These are phyloP conservation scores for Eupsilia transversa DNA, from an alignment of 2,888 invertebrate species.

Conservation along the genomic window DNA sequence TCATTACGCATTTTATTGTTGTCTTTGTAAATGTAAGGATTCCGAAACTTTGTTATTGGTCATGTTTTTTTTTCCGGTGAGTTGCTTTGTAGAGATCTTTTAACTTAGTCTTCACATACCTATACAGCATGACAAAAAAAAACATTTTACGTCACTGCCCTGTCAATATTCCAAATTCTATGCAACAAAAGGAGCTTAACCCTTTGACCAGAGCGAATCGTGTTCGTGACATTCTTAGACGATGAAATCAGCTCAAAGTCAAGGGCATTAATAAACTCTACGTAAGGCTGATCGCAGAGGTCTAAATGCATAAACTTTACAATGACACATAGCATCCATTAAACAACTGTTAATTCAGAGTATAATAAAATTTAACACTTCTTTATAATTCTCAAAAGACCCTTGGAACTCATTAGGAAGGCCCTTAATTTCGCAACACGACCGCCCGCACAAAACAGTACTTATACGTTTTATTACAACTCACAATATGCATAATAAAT, in stretches of 20 bases:
- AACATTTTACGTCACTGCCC: background rate
- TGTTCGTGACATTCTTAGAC: background rate
- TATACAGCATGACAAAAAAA: background rate
- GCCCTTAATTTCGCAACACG: conserved; percentile 50
- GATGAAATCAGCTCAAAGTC: background rate
- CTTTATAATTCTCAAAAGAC: conserved; percentile 15
- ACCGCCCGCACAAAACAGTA: conserved; percentile 19
- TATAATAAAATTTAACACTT: conserved; percentile 15
- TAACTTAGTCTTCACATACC: background rate
- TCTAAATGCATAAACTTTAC: conserved; percentile 6
- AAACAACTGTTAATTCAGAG: conserved; percentile 21
- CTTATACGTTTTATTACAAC: conserved; percentile 45
- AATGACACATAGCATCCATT: conserved; percentile 16
- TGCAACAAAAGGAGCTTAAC: background rate
- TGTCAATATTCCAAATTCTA: background rate
- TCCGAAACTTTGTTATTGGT: background rate
- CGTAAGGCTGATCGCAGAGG: background rate
- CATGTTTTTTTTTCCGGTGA: too few species aligned
- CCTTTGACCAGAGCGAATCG: background rate
- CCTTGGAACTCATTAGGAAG: conserved; percentile 35
- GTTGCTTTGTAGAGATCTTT: background rate
- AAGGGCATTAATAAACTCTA: background rate
- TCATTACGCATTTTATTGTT: conserved; percentile 25
- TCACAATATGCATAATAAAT: conserved; percentile 55
- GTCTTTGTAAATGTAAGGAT: background rate